Percentiles rank a stretch among this genome's conserved stretches.
phyloP scores from a whole-genome alignment of 2,113 vertebrate genomes.

The Oncorhynchus tshawytscha region DNA sequence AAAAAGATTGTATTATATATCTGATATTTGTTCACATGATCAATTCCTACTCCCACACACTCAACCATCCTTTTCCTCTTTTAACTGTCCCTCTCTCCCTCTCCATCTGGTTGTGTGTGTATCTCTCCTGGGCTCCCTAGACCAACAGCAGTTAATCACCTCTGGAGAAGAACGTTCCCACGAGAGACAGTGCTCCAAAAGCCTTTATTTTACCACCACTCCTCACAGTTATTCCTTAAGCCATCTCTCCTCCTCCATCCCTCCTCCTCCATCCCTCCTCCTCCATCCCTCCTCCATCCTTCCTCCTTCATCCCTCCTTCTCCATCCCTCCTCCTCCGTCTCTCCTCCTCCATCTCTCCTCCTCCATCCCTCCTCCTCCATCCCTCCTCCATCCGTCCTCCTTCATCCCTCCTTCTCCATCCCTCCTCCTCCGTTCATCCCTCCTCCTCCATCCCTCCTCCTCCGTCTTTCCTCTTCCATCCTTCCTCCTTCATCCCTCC shows the following conservation, averaged over 20 bases:
- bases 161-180: conserved; percentile 9
- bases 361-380: neutral
- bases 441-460: neutral
- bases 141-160: conserved; percentile 21
- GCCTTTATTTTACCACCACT: too few species aligned
- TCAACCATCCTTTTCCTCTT: conserved; percentile 2
- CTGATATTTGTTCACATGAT: conserved; percentile 4
- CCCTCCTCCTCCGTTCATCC: neutral
- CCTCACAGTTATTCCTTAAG: neutral
- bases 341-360: neutral
- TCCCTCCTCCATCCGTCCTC: neutral
- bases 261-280: neutral
- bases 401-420: too few species aligned
- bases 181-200: neutral
- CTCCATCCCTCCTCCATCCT: neutral
- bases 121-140: neutral
- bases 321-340: neutral
- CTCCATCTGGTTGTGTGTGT: neutral
- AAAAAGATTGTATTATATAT: neutral
- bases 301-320: neutral
- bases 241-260: neutral
- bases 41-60: neutral
- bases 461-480: neutral
- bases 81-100: neutral
- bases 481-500: too few species aligned